phyloP scores from a whole-genome alignment of 2,797 vertebrate genomes.

The Sarcophilus harrisii region DNA sequence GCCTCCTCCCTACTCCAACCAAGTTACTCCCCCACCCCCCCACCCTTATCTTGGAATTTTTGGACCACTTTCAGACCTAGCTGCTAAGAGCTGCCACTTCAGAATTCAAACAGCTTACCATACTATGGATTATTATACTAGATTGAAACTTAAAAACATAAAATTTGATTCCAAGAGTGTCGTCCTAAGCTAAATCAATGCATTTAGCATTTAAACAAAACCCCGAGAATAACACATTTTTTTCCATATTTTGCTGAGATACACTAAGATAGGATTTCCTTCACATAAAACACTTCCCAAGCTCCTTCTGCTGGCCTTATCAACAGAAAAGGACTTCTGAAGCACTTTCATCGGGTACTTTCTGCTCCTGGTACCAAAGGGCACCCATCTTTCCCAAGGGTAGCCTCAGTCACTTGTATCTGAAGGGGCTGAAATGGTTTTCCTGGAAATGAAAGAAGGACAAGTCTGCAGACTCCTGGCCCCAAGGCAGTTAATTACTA shows the following conservation, averaged over 20 bases:
- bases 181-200: neutral
- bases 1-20: neutral
- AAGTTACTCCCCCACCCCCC: too few species aligned
- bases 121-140: neutral
- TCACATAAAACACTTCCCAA: neutral
- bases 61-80: too few species aligned
- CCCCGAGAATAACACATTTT: too few species aligned
- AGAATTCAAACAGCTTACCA: neutral
- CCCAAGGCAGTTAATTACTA: slow-evolving; percentile 54
- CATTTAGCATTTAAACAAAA: neutral
- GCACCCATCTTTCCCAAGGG: slow-evolving; percentile 49
- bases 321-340: slow-evolving; percentile 3
- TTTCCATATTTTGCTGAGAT: neutral
- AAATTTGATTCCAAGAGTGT: neutral
- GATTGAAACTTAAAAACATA: neutral
- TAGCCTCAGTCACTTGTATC: slow-evolving; percentile 54
- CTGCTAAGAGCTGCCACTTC: neutral
- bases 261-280: neutral
- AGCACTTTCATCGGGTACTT: slow-evolving; percentile 15
- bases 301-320: neutral
- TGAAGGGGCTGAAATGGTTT: slow-evolving; percentile 51
- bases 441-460: slow-evolving; percentile 53
- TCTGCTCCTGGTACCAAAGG: slow-evolving; percentile 51
- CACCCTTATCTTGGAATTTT: neutral
- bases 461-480: neutral